Percentiles rank a stretch among this genome's conserved stretches.
Conservation (phyloP, 1,140 invertebrate species). For the Eulimnadia texana region DNA sequence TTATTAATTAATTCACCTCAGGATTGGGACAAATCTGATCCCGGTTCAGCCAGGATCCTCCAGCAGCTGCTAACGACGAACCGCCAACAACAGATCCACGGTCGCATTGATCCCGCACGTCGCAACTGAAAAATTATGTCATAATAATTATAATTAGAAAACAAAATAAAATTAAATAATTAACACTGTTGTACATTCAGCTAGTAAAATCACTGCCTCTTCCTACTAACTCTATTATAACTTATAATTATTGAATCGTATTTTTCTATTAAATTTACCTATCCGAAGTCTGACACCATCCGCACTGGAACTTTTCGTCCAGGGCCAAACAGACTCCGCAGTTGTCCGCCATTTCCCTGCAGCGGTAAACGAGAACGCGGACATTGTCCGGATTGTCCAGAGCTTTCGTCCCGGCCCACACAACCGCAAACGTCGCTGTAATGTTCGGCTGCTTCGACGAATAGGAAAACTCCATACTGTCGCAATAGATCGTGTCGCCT, state of each 20-base stretch:
- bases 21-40: conserved; percentile 87
- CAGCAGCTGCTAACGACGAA: conserved; percentile 38
- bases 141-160: no score
- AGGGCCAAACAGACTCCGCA: conserved; percentile 89
- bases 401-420: conserved; percentile 87
- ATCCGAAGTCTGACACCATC: conserved; percentile 84
- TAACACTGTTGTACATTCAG: no score
- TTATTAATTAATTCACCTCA: conserved; percentile 46
- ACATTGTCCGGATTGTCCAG: conserved; percentile 89
- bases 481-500: conserved; percentile 86
- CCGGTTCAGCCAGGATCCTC: conserved; percentile 70
- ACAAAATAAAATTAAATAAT: no score
- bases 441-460: conserved; percentile 76
- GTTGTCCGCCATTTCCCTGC: conserved; percentile 87
- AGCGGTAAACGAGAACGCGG: conserved; percentile 78
- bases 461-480: conserved; percentile 79
- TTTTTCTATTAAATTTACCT: no score
- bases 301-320: conserved; percentile 77
- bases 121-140: conserved; percentile 41
- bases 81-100: conserved; percentile 36
- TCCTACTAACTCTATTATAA: no score
- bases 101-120: conserved; percentile 78
- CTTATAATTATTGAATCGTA: no score
- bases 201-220: no score
- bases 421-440: conserved; percentile 83